Base-by-base conservation (phyloP, 2,888 invertebrate genomes). In the Chorisops tibialis region DNA sequence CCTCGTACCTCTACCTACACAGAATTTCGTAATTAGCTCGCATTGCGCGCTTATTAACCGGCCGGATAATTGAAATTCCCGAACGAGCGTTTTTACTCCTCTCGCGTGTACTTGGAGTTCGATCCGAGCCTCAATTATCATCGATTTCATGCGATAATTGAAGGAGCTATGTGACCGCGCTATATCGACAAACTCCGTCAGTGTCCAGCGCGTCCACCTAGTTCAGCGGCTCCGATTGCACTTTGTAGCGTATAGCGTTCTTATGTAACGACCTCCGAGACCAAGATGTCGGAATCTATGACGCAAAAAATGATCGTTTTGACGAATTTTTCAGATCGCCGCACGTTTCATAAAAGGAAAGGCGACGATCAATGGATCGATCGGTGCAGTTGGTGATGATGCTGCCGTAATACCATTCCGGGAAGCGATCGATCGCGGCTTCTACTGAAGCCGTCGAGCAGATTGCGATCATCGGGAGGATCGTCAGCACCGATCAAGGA, bases 31-130 rank as follows among this genome's bases (percentile, higher is more conserved):
- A 60, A 60, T 60, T 60, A 60, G 60, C 39, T 22, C 60, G 50
- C 60, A 60, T 60, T 59, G 56, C 51, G 61, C 62, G 61, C 65
- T 60, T 65, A 60, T 65, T 63, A 65, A 45, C 51, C 60, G 11
- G 35, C 12, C 60, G 50, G 50, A 61, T 61, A 41, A 37, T 51
- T 63, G 47, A 51, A 50, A 65, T 65, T 65, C 65, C 54, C 47
- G 38, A 16, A 18, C 60, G 16, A 14, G 21, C 11, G 56, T 18
- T 24, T 12, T 43, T 43, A 43, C 22, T 56, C 56, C 22, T 56
- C 14, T 50, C 43, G 43, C 45, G 24, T 50, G 39, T 22, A 21
- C 22, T 39, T 16, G 6, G 52, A 56, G 56, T 24, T 21, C 59
- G 38, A 59, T 21, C 22, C 30, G 22, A 21, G 30, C n/a, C 48